Evolutionary conservation across 1,140 invertebrate genomes (phyloP).

Genomic region (Camponotus floridanus): DNA sequence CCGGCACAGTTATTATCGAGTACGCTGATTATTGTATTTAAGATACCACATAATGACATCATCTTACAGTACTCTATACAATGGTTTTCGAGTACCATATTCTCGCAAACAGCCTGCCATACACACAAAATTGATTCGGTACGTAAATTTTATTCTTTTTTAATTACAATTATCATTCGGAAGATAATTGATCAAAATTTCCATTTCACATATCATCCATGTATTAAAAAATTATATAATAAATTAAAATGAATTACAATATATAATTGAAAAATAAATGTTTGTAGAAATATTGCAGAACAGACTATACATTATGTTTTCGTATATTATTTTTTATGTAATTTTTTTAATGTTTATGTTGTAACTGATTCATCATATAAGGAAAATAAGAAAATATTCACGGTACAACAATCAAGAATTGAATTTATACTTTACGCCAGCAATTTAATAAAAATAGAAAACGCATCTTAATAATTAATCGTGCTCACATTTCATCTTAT

Average conservation of each 20-base stretch:
- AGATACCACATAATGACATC: constrained; percentile 7
- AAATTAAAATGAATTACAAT: not conserved
- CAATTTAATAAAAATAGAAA: not conserved
- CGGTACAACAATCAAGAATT: not conserved
- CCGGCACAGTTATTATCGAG: not conserved
- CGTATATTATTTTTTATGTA: not conserved
- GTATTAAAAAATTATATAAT: not conserved
- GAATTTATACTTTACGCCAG: constrained; percentile 9
- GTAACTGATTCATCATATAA: not conserved
- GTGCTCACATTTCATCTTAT: not conserved
- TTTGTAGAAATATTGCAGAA: no score
- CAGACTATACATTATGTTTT: not conserved
- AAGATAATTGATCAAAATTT: not conserved
- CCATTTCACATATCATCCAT: not conserved
- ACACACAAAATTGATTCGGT: constrained; percentile 8
- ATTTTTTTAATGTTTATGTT: not conserved
- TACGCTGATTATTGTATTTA: not conserved
- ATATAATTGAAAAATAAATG: no score
- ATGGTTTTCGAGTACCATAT: constrained; percentile 20
- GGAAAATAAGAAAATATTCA: not conserved
- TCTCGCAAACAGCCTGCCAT: constrained; percentile 4
- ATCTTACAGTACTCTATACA: not conserved
- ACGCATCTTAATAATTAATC: not conserved
- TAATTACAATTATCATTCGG: not conserved
- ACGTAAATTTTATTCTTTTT: constrained; percentile 14